phyloP scores from a whole-genome alignment of 2,113 vertebrate species.

The Sus scrofa region T2T-Sscrofa CM000830.6:28772001-28772500 shows the following conservation, averaged over 20 bases:
- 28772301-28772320: conserved; percentile 6
- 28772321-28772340: conserved; percentile 25
- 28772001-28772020: background rate
- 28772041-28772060: background rate
- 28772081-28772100: conserved; percentile 31
- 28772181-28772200: conserved; percentile 8
- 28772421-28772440: conserved; percentile 21
- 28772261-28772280: background rate
- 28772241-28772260: background rate
- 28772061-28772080: background rate
- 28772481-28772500: background rate
- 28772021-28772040: background rate
- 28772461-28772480: background rate
- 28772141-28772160: background rate
- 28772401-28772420: background rate
- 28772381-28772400: conserved; percentile 7
- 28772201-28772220: conserved; percentile 35
- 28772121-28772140: background rate
- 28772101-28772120: background rate
- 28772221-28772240: conserved; percentile 22
- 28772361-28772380: background rate
- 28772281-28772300: background rate
- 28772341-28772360: background rate
- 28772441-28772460: background rate
- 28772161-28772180: background rate